Evolutionary conservation across 2,797 vertebrate species (phyloP), one percentile per base, ranked within the genome.

Genomic region (Perdix hodgsoniae): DNA sequence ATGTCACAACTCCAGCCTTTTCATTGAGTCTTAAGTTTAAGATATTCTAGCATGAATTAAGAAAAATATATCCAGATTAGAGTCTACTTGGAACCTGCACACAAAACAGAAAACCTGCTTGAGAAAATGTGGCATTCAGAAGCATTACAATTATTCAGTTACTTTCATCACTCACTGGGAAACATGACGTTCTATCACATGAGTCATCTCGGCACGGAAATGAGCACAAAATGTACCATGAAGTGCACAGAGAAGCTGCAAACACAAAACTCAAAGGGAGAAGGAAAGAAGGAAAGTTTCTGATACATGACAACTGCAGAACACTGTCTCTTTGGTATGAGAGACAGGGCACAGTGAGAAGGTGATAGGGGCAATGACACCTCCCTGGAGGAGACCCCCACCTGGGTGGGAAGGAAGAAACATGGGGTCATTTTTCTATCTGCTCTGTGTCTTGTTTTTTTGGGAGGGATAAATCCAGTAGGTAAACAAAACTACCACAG

Each of bases 101-200:
- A 86, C 42, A 94, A 94, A 95, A 94, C 67, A 93, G 78, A 95
- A 95, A 96, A 90, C 4, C 16, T 69, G 54, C 90, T 93, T 76
- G 60, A 83, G 91, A 81, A 94, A 77, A 78, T 15, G 37, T 93
- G 71, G 91, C 86, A 82, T 88, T 91, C 52, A 79, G 59, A 91
- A 83, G 72, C 67, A 84, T 61, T 86, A 76, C 93, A 94, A 94
- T 96, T 94, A 93, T 95, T 95, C 90, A 81, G 60, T 77, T 80
- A 78, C 75, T 91, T 37, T 81, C 86, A 35, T 94, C 73, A 49
- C 74, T 92, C 91, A 75, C 85, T 86, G 88, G 74, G 76, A 93
- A 95, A 94, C 3, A 79, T 95, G 87, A 95, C 78, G 7, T 93
- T 94, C 86, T 65, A 80, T 80, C 75, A 86, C 61, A 80, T 92